phyloP scores from a whole-genome alignment of 2,113 vertebrate genomes.

The Ctenomys sociabilis region DNA sequence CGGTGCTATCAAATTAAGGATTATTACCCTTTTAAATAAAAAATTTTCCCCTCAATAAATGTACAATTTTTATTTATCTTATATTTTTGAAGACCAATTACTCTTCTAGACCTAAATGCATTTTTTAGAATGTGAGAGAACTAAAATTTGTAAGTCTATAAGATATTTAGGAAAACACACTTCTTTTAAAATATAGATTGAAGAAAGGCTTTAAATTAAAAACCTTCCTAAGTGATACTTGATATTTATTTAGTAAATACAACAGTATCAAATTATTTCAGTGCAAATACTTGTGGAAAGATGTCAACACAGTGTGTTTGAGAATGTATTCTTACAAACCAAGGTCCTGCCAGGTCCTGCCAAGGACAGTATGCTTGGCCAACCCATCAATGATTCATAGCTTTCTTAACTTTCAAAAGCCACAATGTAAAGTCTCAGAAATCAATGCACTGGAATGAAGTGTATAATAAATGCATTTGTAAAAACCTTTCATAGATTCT shows the following conservation, averaged over 20 bases:
- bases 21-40: background rate
- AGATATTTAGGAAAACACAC: background rate
- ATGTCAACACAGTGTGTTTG: background rate
- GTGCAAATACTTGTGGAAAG: background rate
- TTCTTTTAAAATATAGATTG: background rate
- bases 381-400: background rate
- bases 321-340: background rate
- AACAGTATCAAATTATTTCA: conserved; percentile 23
- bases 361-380: background rate
- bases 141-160: background rate
- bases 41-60: background rate
- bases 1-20: background rate
- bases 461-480: background rate
- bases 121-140: background rate
- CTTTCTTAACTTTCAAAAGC: background rate
- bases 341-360: background rate
- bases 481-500: background rate
- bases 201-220: conserved; percentile 15
- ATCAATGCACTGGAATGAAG: background rate
- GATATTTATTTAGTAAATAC: background rate
- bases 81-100: background rate
- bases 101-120: background rate
- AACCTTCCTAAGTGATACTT: background rate
- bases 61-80: background rate
- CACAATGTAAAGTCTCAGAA: background rate